Base-by-base conservation (phyloP, 2,113 vertebrate genomes). In the Xiphorhynchus elegans region DNA sequence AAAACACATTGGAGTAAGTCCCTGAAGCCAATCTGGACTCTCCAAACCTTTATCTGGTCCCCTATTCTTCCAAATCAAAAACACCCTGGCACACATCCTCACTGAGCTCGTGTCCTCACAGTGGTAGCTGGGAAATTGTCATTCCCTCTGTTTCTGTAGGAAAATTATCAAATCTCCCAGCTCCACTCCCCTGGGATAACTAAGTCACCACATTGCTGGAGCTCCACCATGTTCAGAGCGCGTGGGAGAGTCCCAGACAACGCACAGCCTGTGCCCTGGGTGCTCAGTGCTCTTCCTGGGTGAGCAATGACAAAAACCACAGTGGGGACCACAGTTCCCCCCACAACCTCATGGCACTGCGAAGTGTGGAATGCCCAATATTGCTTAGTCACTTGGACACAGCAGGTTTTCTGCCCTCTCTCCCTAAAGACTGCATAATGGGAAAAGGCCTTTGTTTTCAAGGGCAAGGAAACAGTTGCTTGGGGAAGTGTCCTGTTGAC, bases 271-370 rank as follows among this genome's bases (percentile, higher is more conserved):
- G 29, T 7, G 72, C 29, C 28, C 55, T 13, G 21, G 25, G 2
- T 50, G 23, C 44, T 35, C 23, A 33, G 14, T 64, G 55, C 40
- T 60, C 5, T 10, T 17, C 26, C 60, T 37, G 2, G 28, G 10
- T 4, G 50, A 52, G 17, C 33, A 4, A 39, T 7, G 35, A 13
- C 11, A 6, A 29, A 69, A 62, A 46, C 11, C 33, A 10, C 26
- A 11, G 1, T 5, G 4, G 2, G 28, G 16, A 13, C 29, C 52
- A 25, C 0, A 1, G 0, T 35, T 20, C 28, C 15, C 23, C 39
- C 17, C 14, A 16, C 14, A 1, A 8, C 8, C 9, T 0, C 8
- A 0, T 2, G 16, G 17, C 35, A 8, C 11, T 4, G 4, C 1
- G 10, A 39, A 23, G 40, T 5, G 37, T 49, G 59, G 13, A 23